phyloP scores from a whole-genome alignment of 2,888 invertebrate genomes.

The Corythucha ciliata region DNA sequence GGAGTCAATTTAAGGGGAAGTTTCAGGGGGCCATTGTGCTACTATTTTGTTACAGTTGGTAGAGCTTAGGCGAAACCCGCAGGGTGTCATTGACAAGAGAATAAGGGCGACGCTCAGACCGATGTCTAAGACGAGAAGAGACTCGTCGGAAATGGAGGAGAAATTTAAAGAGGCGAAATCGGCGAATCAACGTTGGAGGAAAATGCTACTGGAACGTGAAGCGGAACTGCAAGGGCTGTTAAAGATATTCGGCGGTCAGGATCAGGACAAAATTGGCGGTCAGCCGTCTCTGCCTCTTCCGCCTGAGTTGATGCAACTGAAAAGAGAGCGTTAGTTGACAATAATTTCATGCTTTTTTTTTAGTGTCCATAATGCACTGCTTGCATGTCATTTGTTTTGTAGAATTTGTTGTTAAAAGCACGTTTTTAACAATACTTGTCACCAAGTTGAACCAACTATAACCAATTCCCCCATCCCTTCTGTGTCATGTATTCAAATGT shows the following conservation, averaged over 20 bases:
- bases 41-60: slow-evolving; percentile 66
- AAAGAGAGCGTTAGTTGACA: slow-evolving; percentile 34
- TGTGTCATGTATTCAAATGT: too few relatives aligned
- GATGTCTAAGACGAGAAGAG: slow-evolving; percentile 66
- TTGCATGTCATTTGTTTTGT: too few relatives aligned
- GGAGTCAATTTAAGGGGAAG: too few relatives aligned
- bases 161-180: slow-evolving; percentile 72
- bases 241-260: slow-evolving; percentile 56
- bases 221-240: slow-evolving; percentile 51
- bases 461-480: too few relatives aligned
- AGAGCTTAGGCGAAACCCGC: slow-evolving; percentile 77
- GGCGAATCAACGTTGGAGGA: slow-evolving; percentile 68
- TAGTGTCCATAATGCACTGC: too few relatives aligned
- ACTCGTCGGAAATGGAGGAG: slow-evolving; percentile 75
- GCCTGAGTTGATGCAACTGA: slow-evolving; percentile 30
- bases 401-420: too few relatives aligned
- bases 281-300: slow-evolving; percentile 36
- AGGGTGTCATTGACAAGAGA: slow-evolving; percentile 70
- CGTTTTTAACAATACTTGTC: too few relatives aligned
- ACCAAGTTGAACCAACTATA: too few relatives aligned
- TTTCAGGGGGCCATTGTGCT: too few relatives aligned
- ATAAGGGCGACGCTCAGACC: slow-evolving; percentile 81
- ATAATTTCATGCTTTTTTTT: too few relatives aligned
- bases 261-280: slow-evolving; percentile 20
- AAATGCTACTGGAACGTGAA: slow-evolving; percentile 66